Base-by-base conservation (phyloP, 2,797 vertebrate species). In the Scarus forsteni region DNA sequence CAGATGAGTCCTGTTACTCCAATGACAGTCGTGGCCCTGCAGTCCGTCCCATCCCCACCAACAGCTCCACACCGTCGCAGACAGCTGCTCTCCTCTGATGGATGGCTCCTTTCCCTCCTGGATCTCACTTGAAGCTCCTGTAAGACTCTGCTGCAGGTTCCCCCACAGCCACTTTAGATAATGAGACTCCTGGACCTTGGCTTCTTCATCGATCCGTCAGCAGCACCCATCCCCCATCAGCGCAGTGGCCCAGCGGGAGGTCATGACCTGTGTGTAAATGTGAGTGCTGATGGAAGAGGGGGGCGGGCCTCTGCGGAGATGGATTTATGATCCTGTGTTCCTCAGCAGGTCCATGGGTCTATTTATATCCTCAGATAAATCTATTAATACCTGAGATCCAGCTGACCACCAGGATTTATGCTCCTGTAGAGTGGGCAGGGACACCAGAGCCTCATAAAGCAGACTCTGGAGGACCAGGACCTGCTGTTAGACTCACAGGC, bases 81-180 rank as follows among this genome's bases (percentile, higher is more conserved):
- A n/a, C n/a, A n/a, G n/a, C n/a, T n/a, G n/a, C n/a, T 59, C 75
- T 70, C 46, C 8, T 55, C 66, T 60, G 70, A 84, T 81, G 46
- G 38, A 79, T 71, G 48, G 55, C 0, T 8, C 7, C 3, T 16
- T 51, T 35, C 27, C 15, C 59, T 43, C 1, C 48, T 60, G 60
- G 61, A 19, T 80, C 49, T 72, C 74, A 66, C 72, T 73, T 70
- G 59, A 70, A 81, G 58, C 63, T 62, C n/a, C 73, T 83, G 38
- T 56, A 69, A 67, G 75, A 65, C 46, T 77, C 80, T 66, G 65
- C 43, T 61, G 36, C 49, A 38, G 69, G 48, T 54, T 82, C 53
- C 54, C 67, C 46, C 50, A 36, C 48, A 60, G 69, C 73, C 85
- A 89, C 88, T 91, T 87, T 85, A 88, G 82, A 69, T 91, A 91